Evolutionary conservation across 2,888 invertebrate species (phyloP), one percentile per base, ranked within the genome.

Genomic region (Dyspetes luteomarginatus): DNA sequence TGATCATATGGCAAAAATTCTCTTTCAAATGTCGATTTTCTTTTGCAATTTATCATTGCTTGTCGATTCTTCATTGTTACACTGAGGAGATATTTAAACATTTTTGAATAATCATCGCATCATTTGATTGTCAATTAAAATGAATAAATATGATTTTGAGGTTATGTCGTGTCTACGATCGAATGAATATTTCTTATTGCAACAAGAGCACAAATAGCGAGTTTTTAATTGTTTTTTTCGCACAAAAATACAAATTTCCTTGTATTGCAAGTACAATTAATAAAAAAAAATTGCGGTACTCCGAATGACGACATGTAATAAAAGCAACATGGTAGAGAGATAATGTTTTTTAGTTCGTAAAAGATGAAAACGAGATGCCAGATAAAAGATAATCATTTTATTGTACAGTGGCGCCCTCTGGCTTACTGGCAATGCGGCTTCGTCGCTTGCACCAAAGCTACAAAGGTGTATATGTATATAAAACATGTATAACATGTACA

Each of bases 1-100:
- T 7, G 2, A 4, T 56, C 3, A 17, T 64, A 48, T 1, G 17
- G 7, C 5, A 73, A 19, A 0, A 4, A 3, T 0, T 48, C 56
- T 24, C 4, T 48, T 0, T 3, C 5, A 3, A 0, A 12, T 0
- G 4, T 2, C 12, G 0, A 5, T 41, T 55, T 60, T 48, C 28
- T 68, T n/a, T 24, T 64, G 15, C 12, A 48, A 24, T 17, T 28
- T 3, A 43, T 48, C 48, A 48, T 48, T 3, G 45, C 0, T 7
- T n/a, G 36, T 17, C n/a, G 62, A 24, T 4, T 17, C 22, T 55
- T 64, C 4, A 64, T 69, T n/a, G 64, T 26, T 3, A 48, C 17
- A 19, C 22, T 24, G 1, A 56, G 4, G 12, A 78, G 12, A 36
- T 4, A 24, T 62, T 74, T 68, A 7, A 79, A 79, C 78, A 74